Percentiles rank a stretch among this genome's conserved stretches.
These are phyloP conservation scores for Meta bourneti DNA, from an alignment of 2,888 invertebrate genomes.

Conservation along the genomic window DNA sequence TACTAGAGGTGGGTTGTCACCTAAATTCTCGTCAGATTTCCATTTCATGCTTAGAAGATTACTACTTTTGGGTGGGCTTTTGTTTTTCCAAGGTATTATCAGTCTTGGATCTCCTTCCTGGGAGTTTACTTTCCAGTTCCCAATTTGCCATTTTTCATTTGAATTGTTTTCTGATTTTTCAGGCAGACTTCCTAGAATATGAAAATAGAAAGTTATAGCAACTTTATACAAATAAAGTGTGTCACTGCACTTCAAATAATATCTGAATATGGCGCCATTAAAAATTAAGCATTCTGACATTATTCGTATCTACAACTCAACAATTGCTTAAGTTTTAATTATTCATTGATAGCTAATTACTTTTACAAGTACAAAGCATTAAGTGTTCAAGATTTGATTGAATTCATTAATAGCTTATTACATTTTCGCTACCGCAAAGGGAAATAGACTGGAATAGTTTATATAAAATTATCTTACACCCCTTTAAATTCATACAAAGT, in stretches of 20 bases:
- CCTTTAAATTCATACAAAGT: too few species aligned
- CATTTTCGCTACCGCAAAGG: too few species aligned
- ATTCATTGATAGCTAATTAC: background rate
- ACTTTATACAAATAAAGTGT: background rate
- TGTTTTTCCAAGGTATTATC: constrained; percentile 40
- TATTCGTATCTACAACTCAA: background rate
- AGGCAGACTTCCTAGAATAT: background rate
- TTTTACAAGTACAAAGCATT: background rate
- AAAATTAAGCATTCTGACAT: background rate
- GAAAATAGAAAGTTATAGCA: background rate
- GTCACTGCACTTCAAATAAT: too few species aligned
- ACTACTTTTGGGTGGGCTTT: constrained; percentile 44
- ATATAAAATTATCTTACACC: too few species aligned
- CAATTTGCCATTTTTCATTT: constrained; percentile 31
- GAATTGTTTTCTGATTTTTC: background rate
- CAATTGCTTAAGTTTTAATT: background rate
- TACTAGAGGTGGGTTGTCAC: constrained; percentile 17
- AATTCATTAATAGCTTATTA: too few species aligned
- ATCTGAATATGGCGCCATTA: too few species aligned
- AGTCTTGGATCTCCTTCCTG: background rate
- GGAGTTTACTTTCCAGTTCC: constrained; percentile 34
- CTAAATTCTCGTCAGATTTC: constrained; percentile 40
- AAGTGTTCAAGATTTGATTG: too few species aligned
- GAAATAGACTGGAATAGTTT: too few species aligned
- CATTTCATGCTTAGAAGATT: constrained; percentile 59